These are phyloP conservation scores for Ostrea denselamellosa DNA, from an alignment of 1,140 invertebrate species.

Conservation along the genomic window DNA sequence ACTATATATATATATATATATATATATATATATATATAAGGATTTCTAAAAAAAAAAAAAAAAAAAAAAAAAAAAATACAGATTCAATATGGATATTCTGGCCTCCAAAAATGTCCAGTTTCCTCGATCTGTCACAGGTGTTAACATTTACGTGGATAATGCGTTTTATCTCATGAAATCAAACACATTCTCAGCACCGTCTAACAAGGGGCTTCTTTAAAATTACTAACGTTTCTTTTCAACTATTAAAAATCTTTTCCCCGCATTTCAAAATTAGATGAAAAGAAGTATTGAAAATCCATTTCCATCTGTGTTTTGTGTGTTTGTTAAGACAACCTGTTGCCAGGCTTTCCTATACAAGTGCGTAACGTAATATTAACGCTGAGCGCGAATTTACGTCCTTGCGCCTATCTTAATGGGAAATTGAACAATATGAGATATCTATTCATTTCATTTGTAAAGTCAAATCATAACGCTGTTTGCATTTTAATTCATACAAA, in stretches of 20 bases:
- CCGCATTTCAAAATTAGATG: slow-evolving; percentile 5
- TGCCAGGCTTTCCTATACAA: not conserved
- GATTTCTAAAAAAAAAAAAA: too few species aligned
- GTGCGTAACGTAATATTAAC: slow-evolving; percentile 33
- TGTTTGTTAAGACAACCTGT: slow-evolving; percentile 35
- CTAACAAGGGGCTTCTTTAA: not conserved
- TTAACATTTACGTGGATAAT: not conserved
- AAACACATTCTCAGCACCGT: not conserved
- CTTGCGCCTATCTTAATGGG: not conserved
- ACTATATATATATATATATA: too few species aligned
- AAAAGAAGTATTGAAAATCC: slow-evolving; percentile 20
- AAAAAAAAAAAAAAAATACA: not conserved
- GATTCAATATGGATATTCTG: not conserved
- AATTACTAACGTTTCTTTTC: slow-evolving; percentile 3
- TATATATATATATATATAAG: too few species aligned
- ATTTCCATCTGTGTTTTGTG: slow-evolving; percentile 30
- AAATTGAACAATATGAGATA: slow-evolving; percentile 34
- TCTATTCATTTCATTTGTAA: slow-evolving; percentile 36
- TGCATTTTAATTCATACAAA: slow-evolving; percentile 33
- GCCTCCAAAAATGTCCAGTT: not conserved
- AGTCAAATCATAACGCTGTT: slow-evolving; percentile 18
- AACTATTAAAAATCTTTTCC: not conserved
- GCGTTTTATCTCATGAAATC: slow-evolving; percentile 31
- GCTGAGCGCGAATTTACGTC: not conserved
- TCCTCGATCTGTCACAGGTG: slow-evolving; percentile 12